Conservation (phyloP, 2,888 invertebrate genomes). For the Tribolium freemani region DNA sequence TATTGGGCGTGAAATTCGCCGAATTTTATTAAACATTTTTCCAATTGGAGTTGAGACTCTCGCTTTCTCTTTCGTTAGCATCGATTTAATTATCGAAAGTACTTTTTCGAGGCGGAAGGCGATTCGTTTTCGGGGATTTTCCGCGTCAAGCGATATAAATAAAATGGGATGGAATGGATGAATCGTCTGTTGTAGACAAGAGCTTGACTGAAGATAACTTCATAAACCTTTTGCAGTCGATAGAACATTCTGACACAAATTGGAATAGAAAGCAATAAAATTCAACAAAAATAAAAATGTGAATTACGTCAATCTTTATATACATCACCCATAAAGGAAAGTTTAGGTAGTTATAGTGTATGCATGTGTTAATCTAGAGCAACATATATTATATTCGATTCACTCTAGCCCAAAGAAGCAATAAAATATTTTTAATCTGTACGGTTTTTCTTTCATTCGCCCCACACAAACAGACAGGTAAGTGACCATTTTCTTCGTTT, state of each 20-base stretch:
- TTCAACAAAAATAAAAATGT: slow-evolving; percentile 43
- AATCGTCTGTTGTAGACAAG: slow-evolving; percentile 43
- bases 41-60: slow-evolving; percentile 5
- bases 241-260: slow-evolving; percentile 50
- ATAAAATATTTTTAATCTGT: slow-evolving; percentile 68
- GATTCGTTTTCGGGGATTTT: slow-evolving; percentile 14
- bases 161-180: slow-evolving; percentile 34
- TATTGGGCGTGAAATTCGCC: slow-evolving; percentile 5
- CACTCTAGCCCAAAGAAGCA: slow-evolving; percentile 66
- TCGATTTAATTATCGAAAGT: slow-evolving; percentile 33
- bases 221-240: slow-evolving; percentile 49
- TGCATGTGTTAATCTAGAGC: slow-evolving; percentile 65
- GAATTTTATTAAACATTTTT: slow-evolving; percentile 30
- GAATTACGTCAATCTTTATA: slow-evolving; percentile 53
- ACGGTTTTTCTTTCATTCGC: slow-evolving; percentile 28
- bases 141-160: slow-evolving; percentile 26
- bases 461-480: not conserved
- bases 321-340: slow-evolving; percentile 55
- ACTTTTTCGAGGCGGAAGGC: slow-evolving; percentile 10
- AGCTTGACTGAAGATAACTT: slow-evolving; percentile 51
- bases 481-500: not conserved
- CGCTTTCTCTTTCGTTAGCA: slow-evolving; percentile 1
- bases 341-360: slow-evolving; percentile 63
- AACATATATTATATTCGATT: slow-evolving; percentile 61
- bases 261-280: slow-evolving; percentile 62